Evolutionary conservation across 2,113 vertebrate species (phyloP).

Genomic region (Rhea pennata): DNA sequence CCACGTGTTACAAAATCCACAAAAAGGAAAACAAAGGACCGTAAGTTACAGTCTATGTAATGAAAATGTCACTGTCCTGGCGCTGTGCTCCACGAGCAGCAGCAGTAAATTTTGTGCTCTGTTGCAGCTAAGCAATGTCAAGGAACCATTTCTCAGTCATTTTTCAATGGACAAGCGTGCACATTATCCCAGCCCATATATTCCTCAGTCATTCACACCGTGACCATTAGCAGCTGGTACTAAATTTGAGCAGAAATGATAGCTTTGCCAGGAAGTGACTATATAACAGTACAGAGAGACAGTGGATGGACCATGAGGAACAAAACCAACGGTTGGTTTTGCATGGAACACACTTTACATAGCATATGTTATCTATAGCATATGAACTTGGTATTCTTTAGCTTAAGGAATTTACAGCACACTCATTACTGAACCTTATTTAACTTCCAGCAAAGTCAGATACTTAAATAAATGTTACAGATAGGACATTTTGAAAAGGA

Average conservation of each 20-base stretch:
- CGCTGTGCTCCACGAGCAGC: neutral
- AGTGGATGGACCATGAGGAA: neutral
- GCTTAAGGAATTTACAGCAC: conserved; percentile 23
- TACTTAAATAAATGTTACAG: conserved; percentile 19
- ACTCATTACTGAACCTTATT: conserved; percentile 25
- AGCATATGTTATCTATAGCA: neutral
- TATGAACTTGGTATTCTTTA: conserved; percentile 1
- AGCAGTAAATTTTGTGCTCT: conserved; percentile 20
- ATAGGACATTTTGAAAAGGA: neutral
- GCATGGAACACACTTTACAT: neutral
- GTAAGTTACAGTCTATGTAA: neutral
- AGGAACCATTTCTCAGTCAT: conserved; percentile 15
- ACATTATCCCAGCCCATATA: neutral
- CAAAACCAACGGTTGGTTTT: neutral
- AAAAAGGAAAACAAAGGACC: neutral
- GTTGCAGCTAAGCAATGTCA: neutral
- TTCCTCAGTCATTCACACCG: neutral
- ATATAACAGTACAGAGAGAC: neutral
- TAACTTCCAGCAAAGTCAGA: conserved; percentile 18
- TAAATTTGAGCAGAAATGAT: neutral
- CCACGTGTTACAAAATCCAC: neutral
- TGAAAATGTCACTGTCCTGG: neutral
- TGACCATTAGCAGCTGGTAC: neutral
- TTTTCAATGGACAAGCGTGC: neutral
- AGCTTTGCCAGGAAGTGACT: neutral